Conservation (phyloP, 2,888 invertebrate genomes). For the Cephus sareptanus region DNA sequence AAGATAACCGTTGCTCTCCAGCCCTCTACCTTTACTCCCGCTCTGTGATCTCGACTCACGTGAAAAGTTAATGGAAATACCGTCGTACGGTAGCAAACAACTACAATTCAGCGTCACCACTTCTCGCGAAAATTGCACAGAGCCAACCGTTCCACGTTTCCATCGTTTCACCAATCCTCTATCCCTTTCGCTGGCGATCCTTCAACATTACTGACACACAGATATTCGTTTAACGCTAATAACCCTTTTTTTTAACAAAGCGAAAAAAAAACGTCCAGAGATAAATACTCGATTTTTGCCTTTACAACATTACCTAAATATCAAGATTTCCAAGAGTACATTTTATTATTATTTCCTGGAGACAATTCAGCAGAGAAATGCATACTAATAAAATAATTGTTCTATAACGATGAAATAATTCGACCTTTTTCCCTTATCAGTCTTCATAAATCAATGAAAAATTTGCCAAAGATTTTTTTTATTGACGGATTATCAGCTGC, state of each 20-base stretch:
- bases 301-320: not conserved
- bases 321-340: not conserved
- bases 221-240: not conserved
- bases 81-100: not conserved
- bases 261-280: not conserved
- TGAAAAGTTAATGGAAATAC: not conserved
- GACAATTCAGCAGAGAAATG: no score
- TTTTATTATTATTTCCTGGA: no score
- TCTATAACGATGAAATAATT: no score
- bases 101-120: not conserved
- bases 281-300: not conserved
- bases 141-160: not conserved
- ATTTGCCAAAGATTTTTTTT: not conserved
- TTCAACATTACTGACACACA: not conserved
- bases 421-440: no score
- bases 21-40: not conserved
- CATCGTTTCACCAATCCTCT: not conserved
- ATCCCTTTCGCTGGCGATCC: not conserved
- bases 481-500: not conserved
- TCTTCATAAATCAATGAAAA: no score
- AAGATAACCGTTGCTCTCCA: constrained; percentile 54
- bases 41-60: not conserved
- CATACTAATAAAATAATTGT: no score
- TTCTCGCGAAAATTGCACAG: not conserved
- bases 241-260: not conserved